Conservation (phyloP, 2,888 invertebrate species). For the Ischnus inquisitorius region DNA sequence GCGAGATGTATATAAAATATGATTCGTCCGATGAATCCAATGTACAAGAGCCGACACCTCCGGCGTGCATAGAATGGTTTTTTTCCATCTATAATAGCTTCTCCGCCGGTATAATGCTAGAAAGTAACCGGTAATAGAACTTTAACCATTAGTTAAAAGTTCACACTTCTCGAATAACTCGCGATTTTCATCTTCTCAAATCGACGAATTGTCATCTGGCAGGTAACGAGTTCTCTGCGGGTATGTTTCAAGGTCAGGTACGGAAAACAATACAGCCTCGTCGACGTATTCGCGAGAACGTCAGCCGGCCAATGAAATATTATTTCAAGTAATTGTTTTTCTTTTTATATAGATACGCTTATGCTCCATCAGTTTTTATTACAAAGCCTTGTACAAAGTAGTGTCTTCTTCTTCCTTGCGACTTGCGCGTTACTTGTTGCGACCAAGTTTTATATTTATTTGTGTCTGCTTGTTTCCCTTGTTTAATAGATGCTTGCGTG, state of each 20-base stretch:
- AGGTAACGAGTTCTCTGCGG: too few species aligned
- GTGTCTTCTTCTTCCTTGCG: constrained; percentile 51
- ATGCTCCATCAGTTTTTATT: constrained; percentile 67
- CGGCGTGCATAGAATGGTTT: too few species aligned
- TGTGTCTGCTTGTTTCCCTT: constrained; percentile 57
- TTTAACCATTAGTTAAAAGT: too few species aligned
- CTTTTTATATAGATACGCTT: constrained; percentile 9
- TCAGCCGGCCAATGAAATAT: not conserved
- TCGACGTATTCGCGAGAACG: not conserved
- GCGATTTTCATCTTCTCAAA: too few species aligned
- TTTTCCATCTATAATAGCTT: too few species aligned
- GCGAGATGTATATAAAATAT: constrained; percentile 50
- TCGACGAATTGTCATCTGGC: too few species aligned
- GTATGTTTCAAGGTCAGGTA: too few species aligned
- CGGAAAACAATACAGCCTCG: too few species aligned
- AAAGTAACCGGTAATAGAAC: too few species aligned
- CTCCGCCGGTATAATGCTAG: too few species aligned
- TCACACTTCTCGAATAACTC: too few species aligned
- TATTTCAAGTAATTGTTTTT: constrained; percentile 9
- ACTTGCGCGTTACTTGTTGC: constrained; percentile 37
- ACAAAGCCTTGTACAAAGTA: constrained; percentile 70
- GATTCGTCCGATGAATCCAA: constrained; percentile 39
- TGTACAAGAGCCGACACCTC: constrained; percentile 1
- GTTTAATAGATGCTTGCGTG: constrained; percentile 48
- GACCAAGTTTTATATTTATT: constrained; percentile 34